phyloP scores from a whole-genome alignment of 30 jellyfish, hydroid and myxozoan genomes.

The Haliclystus octoradiatus region DNA sequence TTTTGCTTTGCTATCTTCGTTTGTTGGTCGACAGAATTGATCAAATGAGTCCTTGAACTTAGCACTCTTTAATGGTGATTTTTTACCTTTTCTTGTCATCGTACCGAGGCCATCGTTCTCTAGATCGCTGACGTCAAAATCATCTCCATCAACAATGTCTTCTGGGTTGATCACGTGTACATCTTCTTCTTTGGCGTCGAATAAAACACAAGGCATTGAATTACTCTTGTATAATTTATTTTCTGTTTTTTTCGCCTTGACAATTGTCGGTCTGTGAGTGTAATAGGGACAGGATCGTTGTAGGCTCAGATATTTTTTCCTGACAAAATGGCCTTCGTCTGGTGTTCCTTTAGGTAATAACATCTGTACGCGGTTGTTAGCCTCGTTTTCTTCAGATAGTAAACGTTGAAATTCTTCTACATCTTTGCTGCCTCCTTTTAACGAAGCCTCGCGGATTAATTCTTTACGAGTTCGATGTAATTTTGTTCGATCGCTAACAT shows the following conservation, averaged over 20 bases:
- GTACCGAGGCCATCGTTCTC: conserved; percentile 76
- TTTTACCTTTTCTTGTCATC: conserved; percentile 39
- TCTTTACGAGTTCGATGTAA: neutral
- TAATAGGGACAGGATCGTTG: neutral
- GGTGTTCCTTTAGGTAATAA: neutral
- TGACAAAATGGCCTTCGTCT: neutral
- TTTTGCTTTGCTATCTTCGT: conserved; percentile 6
- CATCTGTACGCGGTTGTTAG: neutral
- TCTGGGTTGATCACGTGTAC: conserved; percentile 35
- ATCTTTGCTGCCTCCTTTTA: neutral
- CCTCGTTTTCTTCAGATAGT: neutral
- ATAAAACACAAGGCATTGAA: conserved; percentile 63
- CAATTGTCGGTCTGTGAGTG: neutral
- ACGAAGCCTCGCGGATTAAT: neutral
- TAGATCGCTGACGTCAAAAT: conserved; percentile 65
- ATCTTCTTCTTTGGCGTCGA: conserved; percentile 23
- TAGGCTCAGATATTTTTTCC: neutral
- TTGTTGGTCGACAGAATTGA: conserved; percentile 83
- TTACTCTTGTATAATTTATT: conserved; percentile 35
- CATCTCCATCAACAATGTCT: conserved; percentile 68
- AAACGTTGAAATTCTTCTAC: neutral
- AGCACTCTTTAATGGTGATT: conserved; percentile 59
- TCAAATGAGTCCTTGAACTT: conserved; percentile 91
- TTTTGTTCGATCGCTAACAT: neutral
- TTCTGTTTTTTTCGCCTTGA: neutral